Evolutionary conservation across 2,888 invertebrate genomes (phyloP), one percentile per base, ranked within the genome.

Genomic region (Chydorus sphaericus): DNA sequence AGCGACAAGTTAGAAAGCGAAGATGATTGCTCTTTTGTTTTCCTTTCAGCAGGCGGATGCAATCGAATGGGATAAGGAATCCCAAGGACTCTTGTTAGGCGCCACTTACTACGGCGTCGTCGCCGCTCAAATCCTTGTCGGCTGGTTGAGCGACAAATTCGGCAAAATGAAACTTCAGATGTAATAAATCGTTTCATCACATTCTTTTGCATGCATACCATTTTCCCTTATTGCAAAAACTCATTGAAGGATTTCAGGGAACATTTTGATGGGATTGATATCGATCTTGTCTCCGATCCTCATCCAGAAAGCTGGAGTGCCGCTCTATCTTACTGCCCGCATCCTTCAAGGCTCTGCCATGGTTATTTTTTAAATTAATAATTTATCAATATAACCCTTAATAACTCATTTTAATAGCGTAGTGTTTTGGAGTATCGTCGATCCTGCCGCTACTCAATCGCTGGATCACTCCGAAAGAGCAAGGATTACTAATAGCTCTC

Each of bases 1-100:
- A n/a, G 14, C 10, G 28, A 44, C 23, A 6, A 26, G 16, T 44
- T 6, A 23, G 18, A 11, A 3, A 23, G 14, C 2, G 26, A 16
- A 11, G 14, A 44, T 14, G 10, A 23, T 26, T 23, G 10, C 14
- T 23, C 14, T 7, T 14, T 26, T 5, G 23, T 14, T 39, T 7
- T 18, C 23, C 8, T 28, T 5, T 26, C 1, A 28, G n/a, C 10
- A 44, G 44, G 44, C 11, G 14, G 2, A 72, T 3, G 74, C 74
- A 58, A 73, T 78, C 58, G 65, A 67, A 0, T 79, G 79, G 79
- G 68, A 69, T 33, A 75, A 76, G 54, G 64, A 67, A 5, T 66
- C 70, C 18, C 73, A 77, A 62, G 73, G 78, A 23, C 62, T 67
- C 1, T 26, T 52, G 10, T 36, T 52, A 23, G 33, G 52, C 23